phyloP scores from a whole-genome alignment of 2,113 vertebrate species.

The Alouatta palliata region DNA sequence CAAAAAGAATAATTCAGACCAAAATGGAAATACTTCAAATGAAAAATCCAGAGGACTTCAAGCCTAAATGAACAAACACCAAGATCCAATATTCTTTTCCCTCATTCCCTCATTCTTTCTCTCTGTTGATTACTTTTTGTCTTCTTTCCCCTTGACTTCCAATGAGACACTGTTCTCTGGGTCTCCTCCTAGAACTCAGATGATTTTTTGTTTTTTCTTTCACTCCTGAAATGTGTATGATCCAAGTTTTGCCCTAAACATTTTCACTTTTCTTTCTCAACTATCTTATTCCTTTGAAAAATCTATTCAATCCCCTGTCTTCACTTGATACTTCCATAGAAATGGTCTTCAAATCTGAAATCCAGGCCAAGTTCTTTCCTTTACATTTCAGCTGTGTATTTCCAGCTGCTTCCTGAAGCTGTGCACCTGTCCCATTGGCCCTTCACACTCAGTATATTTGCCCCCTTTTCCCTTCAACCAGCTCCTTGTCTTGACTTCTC shows the following conservation, averaged over 20 bases:
- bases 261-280: conserved; percentile 28
- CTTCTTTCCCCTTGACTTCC: not conserved
- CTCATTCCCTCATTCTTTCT: not conserved
- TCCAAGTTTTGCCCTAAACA: not conserved
- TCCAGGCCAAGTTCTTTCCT: not conserved
- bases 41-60: not conserved
- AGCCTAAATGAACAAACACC: not conserved
- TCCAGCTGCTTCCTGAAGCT: not conserved
- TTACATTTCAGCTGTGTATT: not conserved
- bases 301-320: not conserved
- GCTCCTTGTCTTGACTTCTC: not conserved
- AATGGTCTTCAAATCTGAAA: not conserved
- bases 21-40: not conserved
- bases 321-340: not conserved
- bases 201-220: not conserved
- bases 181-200: not conserved
- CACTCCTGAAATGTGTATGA: not conserved
- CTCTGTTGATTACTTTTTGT: not conserved
- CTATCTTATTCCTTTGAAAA: not conserved
- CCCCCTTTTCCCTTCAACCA: not conserved
- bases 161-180: not conserved
- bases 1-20: not conserved
- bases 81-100: not conserved
- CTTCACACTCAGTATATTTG: not conserved
- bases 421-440: not conserved